phyloP scores from a whole-genome alignment of 1,140 invertebrate species.

The Magallana angulata region DNA sequence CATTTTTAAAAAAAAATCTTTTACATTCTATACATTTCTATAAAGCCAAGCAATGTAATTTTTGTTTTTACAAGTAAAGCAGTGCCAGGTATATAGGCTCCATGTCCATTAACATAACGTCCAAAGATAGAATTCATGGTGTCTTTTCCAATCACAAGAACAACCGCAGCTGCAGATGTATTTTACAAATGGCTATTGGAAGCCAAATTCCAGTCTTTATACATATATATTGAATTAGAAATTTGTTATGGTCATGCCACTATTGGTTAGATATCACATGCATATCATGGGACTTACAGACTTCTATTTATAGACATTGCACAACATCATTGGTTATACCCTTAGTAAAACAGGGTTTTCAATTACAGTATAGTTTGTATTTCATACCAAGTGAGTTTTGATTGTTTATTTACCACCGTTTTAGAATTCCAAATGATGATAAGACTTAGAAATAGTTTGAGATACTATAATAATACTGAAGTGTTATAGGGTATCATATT shows the following conservation, averaged over 20 bases:
- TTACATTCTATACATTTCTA: background rate
- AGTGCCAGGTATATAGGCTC: constrained; percentile 44
- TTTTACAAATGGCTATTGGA: background rate
- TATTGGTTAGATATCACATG: constrained; percentile 10
- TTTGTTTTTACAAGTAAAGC: constrained; percentile 42
- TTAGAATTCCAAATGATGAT: no score
- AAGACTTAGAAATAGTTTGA: no score
- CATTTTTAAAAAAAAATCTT: background rate
- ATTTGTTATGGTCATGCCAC: background rate
- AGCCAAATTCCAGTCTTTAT: background rate
- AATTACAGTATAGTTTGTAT: no score
- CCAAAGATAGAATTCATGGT: constrained; percentile 9
- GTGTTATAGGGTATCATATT: no score
- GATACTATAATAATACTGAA: no score
- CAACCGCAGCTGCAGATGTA: background rate
- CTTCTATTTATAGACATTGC: constrained; percentile 16
- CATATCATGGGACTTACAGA: constrained; percentile 13
- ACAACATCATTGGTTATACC: background rate
- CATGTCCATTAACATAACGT: constrained; percentile 20
- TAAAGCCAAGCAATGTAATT: background rate
- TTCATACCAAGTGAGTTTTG: no score
- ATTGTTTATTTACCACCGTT: no score
- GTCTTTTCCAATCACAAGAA: background rate
- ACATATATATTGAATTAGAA: background rate
- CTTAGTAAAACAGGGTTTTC: no score